Evolutionary conservation across 2,888 invertebrate species (phyloP).

Genomic region (Plebejus argus): DNA sequence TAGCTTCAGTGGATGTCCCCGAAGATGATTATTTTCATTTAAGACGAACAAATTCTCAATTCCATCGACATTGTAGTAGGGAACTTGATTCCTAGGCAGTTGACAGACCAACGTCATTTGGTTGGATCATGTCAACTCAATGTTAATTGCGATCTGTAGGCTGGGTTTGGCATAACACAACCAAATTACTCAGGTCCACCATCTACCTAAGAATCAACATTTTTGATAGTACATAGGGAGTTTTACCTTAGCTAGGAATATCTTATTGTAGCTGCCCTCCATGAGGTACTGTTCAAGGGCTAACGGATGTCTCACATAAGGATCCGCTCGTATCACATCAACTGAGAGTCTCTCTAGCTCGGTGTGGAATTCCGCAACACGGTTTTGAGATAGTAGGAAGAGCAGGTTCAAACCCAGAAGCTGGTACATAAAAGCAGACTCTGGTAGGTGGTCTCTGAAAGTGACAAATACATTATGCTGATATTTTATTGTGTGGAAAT

Average conservation of each 20-base stretch:
- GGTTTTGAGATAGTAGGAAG: slow-evolving; percentile 95
- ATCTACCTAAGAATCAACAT: not conserved
- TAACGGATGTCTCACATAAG: slow-evolving; percentile 96
- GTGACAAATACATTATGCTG: slow-evolving; percentile 25
- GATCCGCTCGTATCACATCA: slow-evolving; percentile 94
- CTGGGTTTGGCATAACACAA: no score
- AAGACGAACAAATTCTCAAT: no score
- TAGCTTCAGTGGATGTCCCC: no score
- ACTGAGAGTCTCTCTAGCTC: slow-evolving; percentile 96
- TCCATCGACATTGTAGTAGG: no score
- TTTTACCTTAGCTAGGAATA: slow-evolving; percentile 91
- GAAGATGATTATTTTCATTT: no score
- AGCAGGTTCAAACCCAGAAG: slow-evolving; percentile 96
- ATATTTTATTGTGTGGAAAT: not conserved
- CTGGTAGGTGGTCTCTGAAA: slow-evolving; percentile 86
- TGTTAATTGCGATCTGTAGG: no score
- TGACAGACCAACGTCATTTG: no score
- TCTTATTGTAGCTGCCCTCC: slow-evolving; percentile 99
- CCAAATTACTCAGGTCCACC: no score
- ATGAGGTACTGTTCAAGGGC: slow-evolving; percentile 98
- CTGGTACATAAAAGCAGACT: slow-evolving; percentile 96
- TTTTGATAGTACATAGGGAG: not conserved
- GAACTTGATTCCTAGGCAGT: no score
- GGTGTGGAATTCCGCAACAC: slow-evolving; percentile 99
- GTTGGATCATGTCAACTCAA: no score